A percentile compares a stretch with the other conserved stretches of the same genome.
phyloP scores from a whole-genome alignment of 2,797 vertebrate species.

The Enteromius anoplus region DNA sequence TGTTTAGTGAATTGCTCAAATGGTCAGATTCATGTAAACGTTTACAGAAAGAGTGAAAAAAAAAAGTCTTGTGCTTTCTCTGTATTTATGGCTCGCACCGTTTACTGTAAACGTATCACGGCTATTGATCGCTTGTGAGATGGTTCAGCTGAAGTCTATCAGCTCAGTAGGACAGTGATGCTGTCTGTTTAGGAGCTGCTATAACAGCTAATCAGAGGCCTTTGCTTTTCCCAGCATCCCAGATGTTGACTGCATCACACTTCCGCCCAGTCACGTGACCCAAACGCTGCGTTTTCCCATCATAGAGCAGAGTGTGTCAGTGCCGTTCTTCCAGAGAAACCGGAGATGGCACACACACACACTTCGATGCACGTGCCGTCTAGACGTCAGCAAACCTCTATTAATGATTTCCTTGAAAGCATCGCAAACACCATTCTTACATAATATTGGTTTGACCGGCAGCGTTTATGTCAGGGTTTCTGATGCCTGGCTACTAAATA shows the following conservation, averaged over 20 bases:
- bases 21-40: not conserved
- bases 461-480: conserved; percentile 15
- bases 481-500: conserved; percentile 21
- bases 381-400: conserved; percentile 48
- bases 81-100: conserved; percentile 42
- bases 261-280: conserved; percentile 45
- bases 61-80: not conserved
- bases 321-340: conserved; percentile 53
- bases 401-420: conserved; percentile 58
- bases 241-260: conserved; percentile 46
- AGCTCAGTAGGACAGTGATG: conserved; percentile 21
- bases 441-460: conserved; percentile 34
- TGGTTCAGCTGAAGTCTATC: conserved; percentile 29
- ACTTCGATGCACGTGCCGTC: conserved; percentile 3
- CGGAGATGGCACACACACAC: conserved; percentile 49
- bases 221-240: conserved; percentile 55
- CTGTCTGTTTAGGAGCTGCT: conserved; percentile 30
- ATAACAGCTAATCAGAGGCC: conserved; percentile 43
- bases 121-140: conserved; percentile 45
- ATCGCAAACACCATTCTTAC: not conserved
- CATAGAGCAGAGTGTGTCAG: conserved; percentile 47
- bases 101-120: conserved; percentile 55
- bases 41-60: not conserved
- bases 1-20: conserved; percentile 5
- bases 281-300: conserved; percentile 44